Evolutionary conservation across 2,797 vertebrate genomes (phyloP).

Genomic region (Thamnophis elegans): DNA sequence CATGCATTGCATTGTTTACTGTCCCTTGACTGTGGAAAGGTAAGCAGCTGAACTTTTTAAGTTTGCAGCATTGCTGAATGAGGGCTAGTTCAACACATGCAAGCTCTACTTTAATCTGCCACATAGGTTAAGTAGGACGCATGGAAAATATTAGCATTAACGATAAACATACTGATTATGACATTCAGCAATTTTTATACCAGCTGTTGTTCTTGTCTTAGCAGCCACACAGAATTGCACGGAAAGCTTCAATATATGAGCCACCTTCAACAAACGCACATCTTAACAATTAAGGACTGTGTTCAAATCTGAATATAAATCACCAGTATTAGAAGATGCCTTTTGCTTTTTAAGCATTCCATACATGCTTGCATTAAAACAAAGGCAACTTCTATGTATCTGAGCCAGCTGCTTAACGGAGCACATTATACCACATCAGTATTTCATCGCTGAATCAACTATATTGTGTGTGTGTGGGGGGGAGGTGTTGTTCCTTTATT

Average conservation of each 20-base stretch:
- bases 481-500: constrained; percentile 26
- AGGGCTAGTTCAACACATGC: background rate
- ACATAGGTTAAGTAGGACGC: background rate
- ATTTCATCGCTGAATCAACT: constrained; percentile 43
- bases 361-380: constrained; percentile 62
- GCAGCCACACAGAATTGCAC: constrained; percentile 25
- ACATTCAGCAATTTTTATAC: background rate
- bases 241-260: constrained; percentile 9
- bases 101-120: background rate
- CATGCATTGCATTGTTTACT: background rate
- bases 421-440: constrained; percentile 49
- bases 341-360: constrained; percentile 59
- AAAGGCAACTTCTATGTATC: constrained; percentile 58
- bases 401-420: constrained; percentile 46
- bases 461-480: background rate
- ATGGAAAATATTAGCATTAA: background rate
- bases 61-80: background rate
- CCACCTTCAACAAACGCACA: constrained; percentile 4
- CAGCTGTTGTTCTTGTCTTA: background rate
- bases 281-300: background rate
- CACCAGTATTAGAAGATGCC: constrained; percentile 58
- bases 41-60: background rate
- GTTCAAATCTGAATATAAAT: background rate
- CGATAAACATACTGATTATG: background rate
- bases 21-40: background rate